Conservation (phyloP, 2,797 vertebrate species). For the Dromococcyx pavoninus region DNA sequence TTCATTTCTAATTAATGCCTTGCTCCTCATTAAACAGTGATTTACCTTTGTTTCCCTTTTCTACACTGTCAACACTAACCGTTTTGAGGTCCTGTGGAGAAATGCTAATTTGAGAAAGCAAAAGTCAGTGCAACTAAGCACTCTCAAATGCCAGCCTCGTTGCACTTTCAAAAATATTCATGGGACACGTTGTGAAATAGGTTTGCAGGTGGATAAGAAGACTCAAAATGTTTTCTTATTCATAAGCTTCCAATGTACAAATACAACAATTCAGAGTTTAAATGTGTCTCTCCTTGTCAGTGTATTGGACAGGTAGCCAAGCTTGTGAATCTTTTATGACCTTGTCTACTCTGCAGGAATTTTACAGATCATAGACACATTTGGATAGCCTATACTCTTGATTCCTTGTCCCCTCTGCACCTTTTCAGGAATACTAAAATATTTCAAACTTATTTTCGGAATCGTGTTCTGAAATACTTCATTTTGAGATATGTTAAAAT, state of each 20-base stretch:
- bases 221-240: background rate
- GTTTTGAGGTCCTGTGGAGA: constrained; percentile 56
- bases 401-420: background rate
- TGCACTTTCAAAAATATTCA: constrained; percentile 39
- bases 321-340: background rate
- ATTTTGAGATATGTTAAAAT: background rate
- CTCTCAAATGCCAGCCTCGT: background rate
- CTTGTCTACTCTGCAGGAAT: background rate
- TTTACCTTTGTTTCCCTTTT: constrained; percentile 70
- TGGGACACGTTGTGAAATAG: constrained; percentile 18
- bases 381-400: background rate
- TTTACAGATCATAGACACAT: background rate
- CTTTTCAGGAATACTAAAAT: background rate
- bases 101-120: constrained; percentile 60
- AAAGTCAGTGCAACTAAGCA: constrained; percentile 11
- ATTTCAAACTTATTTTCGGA: background rate
- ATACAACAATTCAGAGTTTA: background rate
- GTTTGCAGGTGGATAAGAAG: constrained; percentile 27
- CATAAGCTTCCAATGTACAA: background rate
- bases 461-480: background rate
- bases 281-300: background rate
- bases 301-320: background rate
- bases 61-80: constrained; percentile 52
- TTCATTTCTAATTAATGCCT: constrained; percentile 67
- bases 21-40: constrained; percentile 71